Evolutionary conservation across 2,888 invertebrate genomes (phyloP).

Genomic region (Hipparchia sbordonii): DNA sequence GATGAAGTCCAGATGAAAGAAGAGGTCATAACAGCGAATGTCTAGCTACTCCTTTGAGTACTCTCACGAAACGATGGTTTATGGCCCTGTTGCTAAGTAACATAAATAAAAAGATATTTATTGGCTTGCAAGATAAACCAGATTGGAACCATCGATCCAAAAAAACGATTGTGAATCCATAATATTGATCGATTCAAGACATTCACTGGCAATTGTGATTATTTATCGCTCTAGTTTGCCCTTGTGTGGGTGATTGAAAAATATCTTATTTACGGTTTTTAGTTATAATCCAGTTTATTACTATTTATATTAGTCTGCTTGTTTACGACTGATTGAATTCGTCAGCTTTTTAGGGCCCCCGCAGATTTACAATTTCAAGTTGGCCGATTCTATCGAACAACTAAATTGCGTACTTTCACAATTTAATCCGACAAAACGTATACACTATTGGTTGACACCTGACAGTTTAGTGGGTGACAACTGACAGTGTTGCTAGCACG

Average conservation of each 20-base stretch:
- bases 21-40: too few relatives aligned
- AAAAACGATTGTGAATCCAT: conserved; percentile 28
- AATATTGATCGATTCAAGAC: conserved; percentile 24
- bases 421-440: too few relatives aligned
- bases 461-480: too few relatives aligned
- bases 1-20: too few relatives aligned
- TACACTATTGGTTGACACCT: too few relatives aligned
- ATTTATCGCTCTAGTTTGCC: conserved; percentile 20
- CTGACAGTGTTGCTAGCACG: too few relatives aligned
- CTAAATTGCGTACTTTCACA: too few relatives aligned
- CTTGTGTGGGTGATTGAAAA: conserved; percentile 16
- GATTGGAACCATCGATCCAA: conserved; percentile 4
- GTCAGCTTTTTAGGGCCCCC: neutral
- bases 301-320: conserved; percentile 3
- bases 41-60: too few relatives aligned
- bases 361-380: neutral
- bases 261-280: conserved; percentile 20
- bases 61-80: too few relatives aligned
- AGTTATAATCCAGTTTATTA: neutral
- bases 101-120: conserved; percentile 4
- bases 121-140: conserved; percentile 1
- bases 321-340: neutral
- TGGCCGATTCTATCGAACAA: too few relatives aligned
- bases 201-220: conserved; percentile 26
- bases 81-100: neutral